These are phyloP conservation scores for Ichneumoninae sp. DNA, from an alignment of 2,888 invertebrate genomes.

Conservation along the genomic window DNA sequence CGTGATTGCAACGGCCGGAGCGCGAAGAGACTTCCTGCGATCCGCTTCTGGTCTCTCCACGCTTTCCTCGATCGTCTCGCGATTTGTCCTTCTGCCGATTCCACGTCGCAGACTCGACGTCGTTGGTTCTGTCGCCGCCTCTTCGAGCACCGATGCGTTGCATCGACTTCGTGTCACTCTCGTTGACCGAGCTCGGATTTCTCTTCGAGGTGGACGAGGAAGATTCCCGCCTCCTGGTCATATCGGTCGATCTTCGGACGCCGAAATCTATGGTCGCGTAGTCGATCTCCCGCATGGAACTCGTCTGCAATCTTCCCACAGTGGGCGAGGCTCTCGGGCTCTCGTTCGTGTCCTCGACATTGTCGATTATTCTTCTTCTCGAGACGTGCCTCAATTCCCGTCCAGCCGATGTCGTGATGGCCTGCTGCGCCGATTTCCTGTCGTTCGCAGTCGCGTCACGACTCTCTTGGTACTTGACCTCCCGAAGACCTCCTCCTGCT, in stretches of 20 bases:
- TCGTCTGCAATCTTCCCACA: conserved; percentile 15
- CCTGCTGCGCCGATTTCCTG: conserved; percentile 47
- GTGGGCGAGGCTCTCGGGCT: background rate
- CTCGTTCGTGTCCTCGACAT: conserved; percentile 69
- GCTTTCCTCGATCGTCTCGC: conserved; percentile 52
- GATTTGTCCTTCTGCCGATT: conserved; percentile 50
- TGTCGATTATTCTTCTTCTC: conserved; percentile 78
- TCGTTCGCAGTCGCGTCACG: conserved; percentile 61
- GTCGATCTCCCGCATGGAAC: conserved; percentile 52
- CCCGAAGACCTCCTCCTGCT: conserved; percentile 49
- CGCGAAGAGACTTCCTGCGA: conserved; percentile 50
- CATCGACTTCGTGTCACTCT: conserved; percentile 46
- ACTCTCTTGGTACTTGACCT: conserved; percentile 53
- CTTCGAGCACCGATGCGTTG: conserved; percentile 30
- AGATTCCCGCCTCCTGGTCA: conserved; percentile 9
- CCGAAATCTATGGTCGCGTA: conserved; percentile 55
- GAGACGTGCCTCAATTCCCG: conserved; percentile 76
- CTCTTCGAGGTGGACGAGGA: background rate
- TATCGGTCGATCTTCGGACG: conserved; percentile 7
- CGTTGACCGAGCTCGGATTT: conserved; percentile 20
- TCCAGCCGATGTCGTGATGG: conserved; percentile 13
- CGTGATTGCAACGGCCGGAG: conserved; percentile 44
- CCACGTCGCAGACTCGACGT: conserved; percentile 25
- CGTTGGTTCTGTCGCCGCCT: conserved; percentile 7
- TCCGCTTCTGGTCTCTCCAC: conserved; percentile 38